Percentiles rank a stretch among this genome's conserved stretches.
Evolutionary conservation across 2,888 invertebrate species (phyloP).

Genomic region (Ectemnius cavifrons): DNA sequence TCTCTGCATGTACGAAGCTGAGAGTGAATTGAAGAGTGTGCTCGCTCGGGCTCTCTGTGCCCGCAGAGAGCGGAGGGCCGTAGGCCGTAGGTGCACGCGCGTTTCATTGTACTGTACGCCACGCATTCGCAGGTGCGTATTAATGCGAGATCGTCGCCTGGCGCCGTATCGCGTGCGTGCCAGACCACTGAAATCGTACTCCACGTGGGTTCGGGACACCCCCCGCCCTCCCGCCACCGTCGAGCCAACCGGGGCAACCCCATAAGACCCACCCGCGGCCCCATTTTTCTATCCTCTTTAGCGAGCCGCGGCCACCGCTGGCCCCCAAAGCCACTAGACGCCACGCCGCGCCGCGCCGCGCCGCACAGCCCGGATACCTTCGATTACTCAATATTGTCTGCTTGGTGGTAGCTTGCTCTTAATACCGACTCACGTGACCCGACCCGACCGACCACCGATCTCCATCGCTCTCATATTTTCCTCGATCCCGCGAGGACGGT

Average conservation of each 20-base stretch:
- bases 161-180: conserved; percentile 37
- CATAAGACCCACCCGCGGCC: too few relatives aligned
- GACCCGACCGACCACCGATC: too few relatives aligned
- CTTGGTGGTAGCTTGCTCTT: not conserved
- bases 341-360: too few relatives aligned
- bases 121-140: conserved; percentile 34
- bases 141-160: conserved; percentile 17
- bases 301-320: conserved; percentile 2
- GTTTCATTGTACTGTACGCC: conserved; percentile 12
- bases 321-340: conserved; percentile 20
- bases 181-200: conserved; percentile 43
- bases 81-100: not conserved
- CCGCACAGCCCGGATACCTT: not conserved
- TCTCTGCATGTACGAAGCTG: not conserved
- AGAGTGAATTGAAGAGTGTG: not conserved
- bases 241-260: not conserved
- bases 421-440: not conserved
- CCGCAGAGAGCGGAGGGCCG: not conserved
- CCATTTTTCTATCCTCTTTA: conserved; percentile 18
- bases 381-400: conserved; percentile 14
- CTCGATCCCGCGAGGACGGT: too few relatives aligned
- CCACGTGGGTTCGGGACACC: conserved; percentile 12
- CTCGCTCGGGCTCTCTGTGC: not conserved
- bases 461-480: too few relatives aligned
- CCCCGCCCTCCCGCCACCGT: not conserved